A percentile compares a stretch with the other conserved stretches of the same genome.
phyloP scores from a whole-genome alignment of 2,888 invertebrate species.

The Clostera curtula region DNA sequence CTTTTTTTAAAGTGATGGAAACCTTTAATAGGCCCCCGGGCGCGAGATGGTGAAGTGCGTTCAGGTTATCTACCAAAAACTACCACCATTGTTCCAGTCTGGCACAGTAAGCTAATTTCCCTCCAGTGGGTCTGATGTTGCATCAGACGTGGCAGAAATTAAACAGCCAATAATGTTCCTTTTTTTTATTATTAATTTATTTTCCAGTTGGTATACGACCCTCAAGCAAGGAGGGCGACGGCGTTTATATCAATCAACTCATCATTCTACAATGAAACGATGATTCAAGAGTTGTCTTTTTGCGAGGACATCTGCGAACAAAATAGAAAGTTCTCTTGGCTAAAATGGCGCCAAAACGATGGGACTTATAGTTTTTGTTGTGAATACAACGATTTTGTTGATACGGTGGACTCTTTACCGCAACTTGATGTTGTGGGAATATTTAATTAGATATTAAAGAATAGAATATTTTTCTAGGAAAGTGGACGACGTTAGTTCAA shows the following conservation, averaged over 20 bases:
- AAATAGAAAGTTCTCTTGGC: slow-evolving; percentile 38
- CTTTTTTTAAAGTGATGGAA: too few species aligned
- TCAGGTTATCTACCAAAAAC: too few species aligned
- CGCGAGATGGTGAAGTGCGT: too few species aligned
- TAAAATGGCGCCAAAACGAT: slow-evolving; percentile 51
- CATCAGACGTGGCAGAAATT: too few species aligned
- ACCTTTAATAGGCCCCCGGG: too few species aligned
- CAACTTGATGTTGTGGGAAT: slow-evolving; percentile 23
- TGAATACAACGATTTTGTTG: slow-evolving; percentile 37
- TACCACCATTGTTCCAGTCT: too few species aligned
- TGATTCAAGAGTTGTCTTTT: slow-evolving; percentile 30
- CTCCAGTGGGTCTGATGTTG: too few species aligned
- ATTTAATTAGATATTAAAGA: slow-evolving; percentile 11
- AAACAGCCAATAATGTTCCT: background rate
- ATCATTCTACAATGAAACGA: slow-evolving; percentile 38
- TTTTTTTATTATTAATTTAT: slow-evolving; percentile 5
- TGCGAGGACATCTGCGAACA: slow-evolving; percentile 46
- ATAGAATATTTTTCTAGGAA: too few species aligned
- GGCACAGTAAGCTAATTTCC: too few species aligned
- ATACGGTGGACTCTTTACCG: slow-evolving; percentile 28
- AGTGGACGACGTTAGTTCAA: too few species aligned
- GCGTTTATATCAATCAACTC: slow-evolving; percentile 56
- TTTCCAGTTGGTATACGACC: slow-evolving; percentile 52
- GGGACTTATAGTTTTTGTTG: slow-evolving; percentile 60
- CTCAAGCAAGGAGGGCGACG: slow-evolving; percentile 29